Conservation (phyloP, 2,113 vertebrate genomes). For the Tupaia chinensis region DNA sequence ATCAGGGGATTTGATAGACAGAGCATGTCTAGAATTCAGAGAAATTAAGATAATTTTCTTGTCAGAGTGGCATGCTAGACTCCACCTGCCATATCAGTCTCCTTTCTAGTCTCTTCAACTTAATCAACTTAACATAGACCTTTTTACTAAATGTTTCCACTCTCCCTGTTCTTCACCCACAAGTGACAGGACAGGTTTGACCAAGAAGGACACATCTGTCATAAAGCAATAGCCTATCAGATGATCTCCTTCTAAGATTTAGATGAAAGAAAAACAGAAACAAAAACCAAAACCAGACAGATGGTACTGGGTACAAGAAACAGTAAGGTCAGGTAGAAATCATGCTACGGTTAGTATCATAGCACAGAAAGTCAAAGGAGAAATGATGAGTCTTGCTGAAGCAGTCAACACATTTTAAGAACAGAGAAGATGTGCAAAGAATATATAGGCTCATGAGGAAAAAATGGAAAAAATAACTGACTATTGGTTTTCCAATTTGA, state of each 20-base stretch:
- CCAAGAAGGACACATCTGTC: neutral
- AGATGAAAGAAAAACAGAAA: neutral
- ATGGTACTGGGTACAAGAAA: neutral
- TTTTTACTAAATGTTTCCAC: neutral
- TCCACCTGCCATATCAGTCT: neutral
- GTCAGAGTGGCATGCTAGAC: neutral
- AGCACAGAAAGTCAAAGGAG: neutral
- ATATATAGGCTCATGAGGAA: neutral
- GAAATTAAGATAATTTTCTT: neutral
- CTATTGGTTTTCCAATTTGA: neutral
- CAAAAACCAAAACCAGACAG: neutral
- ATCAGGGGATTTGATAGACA: neutral
- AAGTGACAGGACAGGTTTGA: neutral
- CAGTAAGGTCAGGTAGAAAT: neutral
- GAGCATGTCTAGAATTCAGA: constrained; percentile 9
- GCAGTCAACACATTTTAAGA: neutral
- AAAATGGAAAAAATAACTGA: neutral
- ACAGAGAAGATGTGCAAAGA: neutral
- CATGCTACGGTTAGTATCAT: neutral
- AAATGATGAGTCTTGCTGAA: neutral
- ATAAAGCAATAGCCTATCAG: neutral
- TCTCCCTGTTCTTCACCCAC: neutral
- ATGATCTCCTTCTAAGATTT: neutral
- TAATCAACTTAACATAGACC: neutral
- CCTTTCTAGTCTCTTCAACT: neutral